Base-by-base conservation (phyloP, 2,113 vertebrate genomes). In the Anser cygnoides region DNA sequence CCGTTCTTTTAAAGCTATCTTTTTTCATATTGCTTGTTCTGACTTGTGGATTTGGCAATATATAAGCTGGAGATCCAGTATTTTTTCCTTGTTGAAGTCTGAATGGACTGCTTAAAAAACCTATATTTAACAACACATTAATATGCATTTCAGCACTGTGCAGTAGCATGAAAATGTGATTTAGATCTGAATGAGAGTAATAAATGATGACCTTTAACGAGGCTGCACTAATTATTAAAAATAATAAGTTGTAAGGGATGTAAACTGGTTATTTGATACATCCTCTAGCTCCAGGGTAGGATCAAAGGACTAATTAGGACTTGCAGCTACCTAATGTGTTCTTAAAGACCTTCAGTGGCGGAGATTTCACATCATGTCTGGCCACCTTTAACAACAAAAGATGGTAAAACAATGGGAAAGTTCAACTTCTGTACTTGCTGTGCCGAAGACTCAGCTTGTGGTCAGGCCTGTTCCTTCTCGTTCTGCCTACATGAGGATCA, bases 201-300 rank as follows among this genome's bases (percentile, higher is more conserved):
- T 61, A 87, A 84, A 44, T 58, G 12, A 33, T 65, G 62, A 68
- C 54, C 49, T 80, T 84, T 93, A 55, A 84, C 62, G 49, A 89
- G 13, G 5, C 44, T 91, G 23, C 72, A 70, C 66, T 73, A 65
- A 63, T 91, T 93, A 79, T 41, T 92, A 54, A 81, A 84, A 91
- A 79, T 57, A 87, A 75, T 82, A 62, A 71, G 5, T 11, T 61
- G 3, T 57, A 89, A 79, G 22, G 31, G 49, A n/a, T 66, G 28
- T 87, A 82, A 87, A 72, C 29, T 54, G 13, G 4, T 89, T 87
- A n/a, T 84, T 89, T 84, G 92, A 84, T 91, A 35, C 43, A 89
- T 91, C 28, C 4, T 75, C 33, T 95, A 93, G 57, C 84, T 89
- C 29, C 66, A 43, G 70, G 57, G 26, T 65, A 82, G 26, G 49